Base-by-base conservation (phyloP, 2,113 vertebrate species). In the Oxyruncus cristatus region DNA sequence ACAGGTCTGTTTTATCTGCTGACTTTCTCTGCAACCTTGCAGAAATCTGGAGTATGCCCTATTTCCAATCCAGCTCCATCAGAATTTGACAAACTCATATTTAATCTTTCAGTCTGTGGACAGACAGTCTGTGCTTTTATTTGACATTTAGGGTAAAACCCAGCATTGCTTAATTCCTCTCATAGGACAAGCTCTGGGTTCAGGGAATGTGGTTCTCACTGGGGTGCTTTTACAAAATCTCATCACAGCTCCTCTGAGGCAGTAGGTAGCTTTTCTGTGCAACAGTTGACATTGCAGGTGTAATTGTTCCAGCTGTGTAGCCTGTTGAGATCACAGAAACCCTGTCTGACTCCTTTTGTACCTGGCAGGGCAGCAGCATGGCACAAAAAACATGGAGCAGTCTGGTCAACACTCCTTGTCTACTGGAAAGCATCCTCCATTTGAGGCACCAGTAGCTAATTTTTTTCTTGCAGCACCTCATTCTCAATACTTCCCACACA, bases 341-440 rank as follows among this genome's bases (percentile, higher is more conserved):
- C 2, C 11, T 78, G 10, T 13, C 16, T 74, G 65, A 26, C 17
- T 81, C 23, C 24, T 89, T 74, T 70, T 62, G 27, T 52, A 56
- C 11, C 19, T 50, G 33, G 5, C 20, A 61, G 53, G 35, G 6
- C 39, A 83, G 19, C 8, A 82, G 14, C 17, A 22, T 0, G 0
- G 19, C 35, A 27, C 33, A 46, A 63, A 72, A 24, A 41, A 39
- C 8, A 50, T 8, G 12, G 0, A 68, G 33, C 21, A 28, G 33
- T n/a, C 33, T 30, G 9, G 13, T 11, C 35, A 88, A 8, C 21
- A 67, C 5, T 14, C 4, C 21, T 65, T 14, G 22, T 68, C 44
- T 68, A 9, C 24, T 71, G 56, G 22, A 80, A 85, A 65, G 3
- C 6, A 15, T 71, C 28, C 44, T 61, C 3, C 28, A 55, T 41